Evolutionary conservation across 2,113 vertebrate genomes (phyloP), one percentile per base, ranked within the genome.

Genomic region (Toxostoma redivivum): DNA sequence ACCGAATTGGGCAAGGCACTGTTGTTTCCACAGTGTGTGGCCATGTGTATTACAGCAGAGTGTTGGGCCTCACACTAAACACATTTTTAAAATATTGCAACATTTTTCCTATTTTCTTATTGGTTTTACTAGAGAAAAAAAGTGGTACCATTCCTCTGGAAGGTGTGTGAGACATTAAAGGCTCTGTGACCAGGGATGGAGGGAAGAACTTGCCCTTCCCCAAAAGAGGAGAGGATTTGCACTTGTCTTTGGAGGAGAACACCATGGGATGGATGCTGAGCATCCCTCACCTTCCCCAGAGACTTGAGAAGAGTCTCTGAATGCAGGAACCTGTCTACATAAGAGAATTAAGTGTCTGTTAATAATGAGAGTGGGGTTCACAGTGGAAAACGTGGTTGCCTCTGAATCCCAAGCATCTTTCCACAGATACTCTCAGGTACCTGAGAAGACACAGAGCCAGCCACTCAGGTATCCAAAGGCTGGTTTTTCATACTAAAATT

Each of bases 11-110:
- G 31, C 45, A 70, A 47, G 44, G 6, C 65, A 13, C 12, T 10
- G 1, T 10, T 9, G 0, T 53, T 56, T n/a, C 72, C 47, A 10
- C 8, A 22, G 40, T 1, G 10, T 37, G 48, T 23, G 54, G 13
- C 22, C 21, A 3, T 5, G 44, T n/a, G 45, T 11, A 7, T 24
- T 27, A 8, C 37, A 54, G 28, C 23, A 73, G 70, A 71, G 8
- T 11, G 4, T 10, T n/a, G 31, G n/a, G 23, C 18, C 56, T 40
- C 53, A 61, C 8, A 5, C 8, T 38, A 10, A 12, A 48, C 5
- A 13, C 4, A 33, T 62, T 47, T 61, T 44, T 1, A 2, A 79
- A 69, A 24, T 22, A 44, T 22, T 44, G 21, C n/a, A 48, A 28
- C 57, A 1, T 18, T 69, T 15, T 9, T 7, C 2, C 1, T n/a